Conservation (phyloP, 2,888 invertebrate species). For the Hedya salicella region DNA sequence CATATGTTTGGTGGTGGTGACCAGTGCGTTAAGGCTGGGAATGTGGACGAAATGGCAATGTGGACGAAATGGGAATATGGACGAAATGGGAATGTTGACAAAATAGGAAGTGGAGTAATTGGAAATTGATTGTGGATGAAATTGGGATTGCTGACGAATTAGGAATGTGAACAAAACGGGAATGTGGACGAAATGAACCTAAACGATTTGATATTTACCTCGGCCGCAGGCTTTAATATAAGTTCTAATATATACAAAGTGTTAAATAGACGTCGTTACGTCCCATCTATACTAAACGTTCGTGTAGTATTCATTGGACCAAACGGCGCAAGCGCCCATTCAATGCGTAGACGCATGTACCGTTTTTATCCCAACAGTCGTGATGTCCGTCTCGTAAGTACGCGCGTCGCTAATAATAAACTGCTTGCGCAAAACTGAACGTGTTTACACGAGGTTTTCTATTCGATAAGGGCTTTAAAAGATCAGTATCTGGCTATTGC, state of each 20-base stretch:
- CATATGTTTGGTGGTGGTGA: no score
- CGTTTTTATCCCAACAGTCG: neutral
- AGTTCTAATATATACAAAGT: constrained; percentile 15
- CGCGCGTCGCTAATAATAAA: constrained; percentile 5
- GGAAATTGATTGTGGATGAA: no score
- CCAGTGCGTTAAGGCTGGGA: no score
- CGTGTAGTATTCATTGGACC: neutral
- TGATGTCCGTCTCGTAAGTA: constrained; percentile 1
- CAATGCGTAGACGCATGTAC: neutral
- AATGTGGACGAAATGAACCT: no score
- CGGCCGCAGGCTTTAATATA: neutral
- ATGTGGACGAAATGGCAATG: no score
- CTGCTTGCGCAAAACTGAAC: neutral
- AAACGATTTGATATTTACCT: neutral
- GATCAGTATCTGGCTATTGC: neutral
- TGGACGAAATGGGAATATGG: no score
- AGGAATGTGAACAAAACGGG: no score
- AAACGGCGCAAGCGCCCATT: constrained; percentile 4
- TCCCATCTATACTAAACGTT: constrained; percentile 3
- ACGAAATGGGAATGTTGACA: no score
- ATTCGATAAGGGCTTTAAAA: no score
- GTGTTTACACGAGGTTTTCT: neutral
- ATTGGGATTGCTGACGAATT: no score
- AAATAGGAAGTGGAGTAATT: no score
- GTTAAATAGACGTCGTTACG: constrained; percentile 3